Conservation (phyloP, 1,140 invertebrate genomes). For the Drosophila arizonae region DNA sequence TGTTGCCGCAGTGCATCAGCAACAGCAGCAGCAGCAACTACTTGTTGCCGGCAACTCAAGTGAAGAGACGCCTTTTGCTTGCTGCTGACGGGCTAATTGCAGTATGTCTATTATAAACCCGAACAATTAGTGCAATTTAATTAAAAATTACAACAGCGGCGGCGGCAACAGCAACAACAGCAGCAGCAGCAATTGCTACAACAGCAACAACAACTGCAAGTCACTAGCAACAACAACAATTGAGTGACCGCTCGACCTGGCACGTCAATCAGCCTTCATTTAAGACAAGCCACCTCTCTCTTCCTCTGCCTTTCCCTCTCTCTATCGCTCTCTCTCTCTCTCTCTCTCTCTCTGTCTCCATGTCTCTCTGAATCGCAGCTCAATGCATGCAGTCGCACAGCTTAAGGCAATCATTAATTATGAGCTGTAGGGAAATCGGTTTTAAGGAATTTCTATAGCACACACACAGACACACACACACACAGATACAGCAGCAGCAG, state of each 20-base stretch:
- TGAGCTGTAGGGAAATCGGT: slow-evolving; percentile 34
- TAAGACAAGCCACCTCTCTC: slow-evolving; percentile 14
- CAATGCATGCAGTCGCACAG: slow-evolving; percentile 47
- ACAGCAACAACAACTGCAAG: slow-evolving; percentile 58
- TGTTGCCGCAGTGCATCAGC: slow-evolving; percentile 1
- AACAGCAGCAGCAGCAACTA: background rate
- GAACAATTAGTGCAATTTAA: slow-evolving; percentile 80
- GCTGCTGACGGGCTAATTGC: slow-evolving; percentile 67
- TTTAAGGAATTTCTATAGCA: slow-evolving; percentile 36
- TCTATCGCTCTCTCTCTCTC: background rate
- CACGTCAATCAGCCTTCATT: slow-evolving; percentile 58
- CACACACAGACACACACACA: background rate
- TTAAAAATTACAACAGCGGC: slow-evolving; percentile 67
- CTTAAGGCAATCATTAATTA: slow-evolving; percentile 45
- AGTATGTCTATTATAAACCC: slow-evolving; percentile 68
- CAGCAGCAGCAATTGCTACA: slow-evolving; percentile 27
- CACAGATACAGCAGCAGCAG: background rate
- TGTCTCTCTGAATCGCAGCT: background rate
- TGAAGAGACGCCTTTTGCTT: slow-evolving; percentile 55
- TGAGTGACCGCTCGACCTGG: slow-evolving; percentile 60
- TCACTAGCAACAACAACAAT: slow-evolving; percentile 41
- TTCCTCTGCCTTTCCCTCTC: background rate
- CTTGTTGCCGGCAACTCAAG: slow-evolving; percentile 39
- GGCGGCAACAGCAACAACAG: slow-evolving; percentile 45
- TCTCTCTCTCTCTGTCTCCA: background rate